Evolutionary conservation across 2,888 invertebrate genomes (phyloP).

Genomic region (Laspeyria flexula): DNA sequence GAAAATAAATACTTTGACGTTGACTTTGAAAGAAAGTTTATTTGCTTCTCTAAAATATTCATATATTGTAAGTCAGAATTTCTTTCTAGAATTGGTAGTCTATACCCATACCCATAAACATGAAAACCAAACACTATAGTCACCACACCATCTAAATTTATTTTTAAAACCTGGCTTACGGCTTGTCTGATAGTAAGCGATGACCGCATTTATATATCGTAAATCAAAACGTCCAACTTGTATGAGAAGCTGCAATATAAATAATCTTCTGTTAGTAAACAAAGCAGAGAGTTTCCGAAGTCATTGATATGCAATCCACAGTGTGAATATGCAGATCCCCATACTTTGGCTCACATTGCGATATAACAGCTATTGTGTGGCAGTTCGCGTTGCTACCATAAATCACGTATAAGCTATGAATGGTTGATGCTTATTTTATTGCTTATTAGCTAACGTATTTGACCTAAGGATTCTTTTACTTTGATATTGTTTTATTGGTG

Average conservation of each 20-base stretch:
- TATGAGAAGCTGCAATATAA: constrained; percentile 14
- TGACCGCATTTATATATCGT: no score
- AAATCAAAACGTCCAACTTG: no score
- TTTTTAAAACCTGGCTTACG: no score
- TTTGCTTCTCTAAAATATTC: no score
- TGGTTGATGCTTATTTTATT: constrained; percentile 10
- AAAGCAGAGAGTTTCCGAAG: constrained; percentile 12
- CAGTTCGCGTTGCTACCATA: constrained; percentile 4
- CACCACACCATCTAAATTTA: no score
- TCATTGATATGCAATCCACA: constrained; percentile 33
- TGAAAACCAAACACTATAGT: no score
- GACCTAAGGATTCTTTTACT: background rate
- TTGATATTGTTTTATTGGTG: background rate
- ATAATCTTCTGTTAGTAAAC: constrained; percentile 29
- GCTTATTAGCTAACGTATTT: background rate
- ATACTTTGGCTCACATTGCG: constrained; percentile 8
- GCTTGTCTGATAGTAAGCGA: no score
- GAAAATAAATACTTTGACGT: no score
- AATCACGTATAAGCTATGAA: constrained; percentile 14
- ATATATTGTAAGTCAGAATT: no score
- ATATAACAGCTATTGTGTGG: constrained; percentile 7
- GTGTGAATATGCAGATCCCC: constrained; percentile 20
- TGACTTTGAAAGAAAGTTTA: no score
- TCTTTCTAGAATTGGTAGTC: no score
- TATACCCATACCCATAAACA: no score